phyloP scores from a whole-genome alignment of 2,888 invertebrate genomes.

The Cosmia pyralina region DNA sequence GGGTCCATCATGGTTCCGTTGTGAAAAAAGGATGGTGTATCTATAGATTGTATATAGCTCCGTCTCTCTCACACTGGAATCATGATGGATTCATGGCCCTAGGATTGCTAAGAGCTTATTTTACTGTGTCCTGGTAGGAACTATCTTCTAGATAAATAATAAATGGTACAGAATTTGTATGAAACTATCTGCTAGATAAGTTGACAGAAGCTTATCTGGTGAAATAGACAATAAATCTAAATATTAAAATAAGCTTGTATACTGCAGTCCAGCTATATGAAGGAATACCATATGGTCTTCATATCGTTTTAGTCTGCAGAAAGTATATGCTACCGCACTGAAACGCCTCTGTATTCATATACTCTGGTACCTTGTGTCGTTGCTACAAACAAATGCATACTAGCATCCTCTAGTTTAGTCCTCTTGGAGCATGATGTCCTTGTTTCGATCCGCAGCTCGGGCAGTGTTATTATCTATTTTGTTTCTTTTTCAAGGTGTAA shows the following conservation, averaged over 20 bases:
- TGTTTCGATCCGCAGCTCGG: not conserved
- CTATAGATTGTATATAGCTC: no score
- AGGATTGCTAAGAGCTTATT: not conserved
- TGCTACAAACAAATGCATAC: slow-evolving; percentile 74
- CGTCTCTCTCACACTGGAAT: no score
- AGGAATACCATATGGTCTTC: slow-evolving; percentile 78
- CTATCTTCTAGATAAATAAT: not conserved
- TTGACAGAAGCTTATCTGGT: no score
- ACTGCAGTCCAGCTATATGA: slow-evolving; percentile 89
- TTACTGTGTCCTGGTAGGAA: not conserved
- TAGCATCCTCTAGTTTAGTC: not conserved
- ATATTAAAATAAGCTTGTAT: not conserved
- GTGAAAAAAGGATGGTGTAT: no score
- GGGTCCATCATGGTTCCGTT: no score
- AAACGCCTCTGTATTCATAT: slow-evolving; percentile 68
- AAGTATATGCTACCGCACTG: slow-evolving; percentile 79
- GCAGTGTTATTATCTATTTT: not conserved
- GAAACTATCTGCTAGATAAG: no score
- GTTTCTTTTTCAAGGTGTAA: not conserved
- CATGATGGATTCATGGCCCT: no score
- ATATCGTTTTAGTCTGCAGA: slow-evolving; percentile 89
- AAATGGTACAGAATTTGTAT: not conserved
- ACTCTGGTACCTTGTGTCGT: slow-evolving; percentile 79
- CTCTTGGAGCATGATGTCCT: not conserved
- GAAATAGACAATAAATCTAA: no score